Conservation (phyloP, 2,888 invertebrate genomes). For the Ormyrus nitidulus region DNA sequence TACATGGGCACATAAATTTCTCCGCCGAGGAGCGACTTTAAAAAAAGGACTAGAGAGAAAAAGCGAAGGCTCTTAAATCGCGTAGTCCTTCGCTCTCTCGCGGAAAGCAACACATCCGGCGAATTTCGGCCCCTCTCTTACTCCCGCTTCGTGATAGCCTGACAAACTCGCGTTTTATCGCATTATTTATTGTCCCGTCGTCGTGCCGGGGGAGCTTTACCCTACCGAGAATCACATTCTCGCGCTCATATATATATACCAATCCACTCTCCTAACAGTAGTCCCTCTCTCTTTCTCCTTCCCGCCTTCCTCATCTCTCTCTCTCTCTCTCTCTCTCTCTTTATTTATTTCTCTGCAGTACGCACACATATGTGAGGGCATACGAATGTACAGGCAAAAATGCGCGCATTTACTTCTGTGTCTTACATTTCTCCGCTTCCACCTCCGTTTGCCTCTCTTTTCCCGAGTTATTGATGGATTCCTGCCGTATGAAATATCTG, state of each 20-base stretch:
- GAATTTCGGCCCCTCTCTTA: slow-evolving; percentile 48
- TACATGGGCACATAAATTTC: slow-evolving; percentile 49
- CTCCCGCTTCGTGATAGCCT: slow-evolving; percentile 68
- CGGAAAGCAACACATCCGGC: slow-evolving; percentile 56
- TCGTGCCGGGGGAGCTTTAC: slow-evolving; percentile 64
- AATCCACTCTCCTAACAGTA: slow-evolving; percentile 32
- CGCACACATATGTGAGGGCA: background rate
- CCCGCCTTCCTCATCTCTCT: slow-evolving; percentile 34
- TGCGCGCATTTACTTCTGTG: slow-evolving; percentile 20
- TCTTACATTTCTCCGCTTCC: slow-evolving; percentile 23
- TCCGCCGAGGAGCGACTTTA: slow-evolving; percentile 26
- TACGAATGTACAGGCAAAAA: background rate
- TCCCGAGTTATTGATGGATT: slow-evolving; percentile 74
- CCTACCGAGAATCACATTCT: slow-evolving; percentile 62
- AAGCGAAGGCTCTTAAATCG: slow-evolving; percentile 53
- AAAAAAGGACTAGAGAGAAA: slow-evolving; percentile 20
- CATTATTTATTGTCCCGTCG: slow-evolving; percentile 72
- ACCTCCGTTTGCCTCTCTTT: slow-evolving; percentile 39
- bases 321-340: slow-evolving; percentile 14
- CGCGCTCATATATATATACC: slow-evolving; percentile 50
- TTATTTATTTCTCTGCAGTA: background rate
- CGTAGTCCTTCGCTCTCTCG: slow-evolving; percentile 48
- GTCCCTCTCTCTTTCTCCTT: slow-evolving; percentile 11
- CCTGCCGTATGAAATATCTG: slow-evolving; percentile 75
- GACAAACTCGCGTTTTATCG: slow-evolving; percentile 76